phyloP scores from a whole-genome alignment of 2,888 invertebrate genomes.

The Entomobrya multifasciata region DNA sequence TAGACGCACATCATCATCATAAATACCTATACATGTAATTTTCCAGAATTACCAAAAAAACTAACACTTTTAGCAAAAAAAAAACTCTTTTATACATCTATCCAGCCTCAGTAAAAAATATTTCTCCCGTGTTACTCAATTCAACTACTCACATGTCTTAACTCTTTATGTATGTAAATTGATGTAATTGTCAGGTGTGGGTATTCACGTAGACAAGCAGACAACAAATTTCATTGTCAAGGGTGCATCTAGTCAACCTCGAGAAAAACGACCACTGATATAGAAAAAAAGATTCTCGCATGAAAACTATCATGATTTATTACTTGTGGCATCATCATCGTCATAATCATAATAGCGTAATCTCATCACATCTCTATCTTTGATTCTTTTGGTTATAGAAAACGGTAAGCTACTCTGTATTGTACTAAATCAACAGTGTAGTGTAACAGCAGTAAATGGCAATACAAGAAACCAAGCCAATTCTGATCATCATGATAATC shows the following conservation, averaged over 20 bases:
- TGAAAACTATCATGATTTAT: conserved; percentile 64
- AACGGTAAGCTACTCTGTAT: conserved; percentile 10
- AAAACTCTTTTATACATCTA: too few relatives aligned
- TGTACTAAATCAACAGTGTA: background rate
- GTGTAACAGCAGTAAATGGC: background rate
- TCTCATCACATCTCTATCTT: conserved; percentile 8
- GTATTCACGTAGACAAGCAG: background rate
- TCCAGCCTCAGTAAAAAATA: too few relatives aligned
- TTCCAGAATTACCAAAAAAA: conserved; percentile 42
- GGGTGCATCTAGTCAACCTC: conserved; percentile 71
- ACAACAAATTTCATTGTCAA: conserved; percentile 69
- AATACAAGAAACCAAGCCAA: too few relatives aligned
- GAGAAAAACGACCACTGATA: conserved; percentile 49
- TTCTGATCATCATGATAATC: too few relatives aligned
- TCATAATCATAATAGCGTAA: conserved; percentile 45
- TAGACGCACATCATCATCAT: conserved; percentile 4
- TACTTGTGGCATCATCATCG: conserved; percentile 63
- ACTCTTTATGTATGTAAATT: conserved; percentile 41
- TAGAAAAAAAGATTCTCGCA: conserved; percentile 21
- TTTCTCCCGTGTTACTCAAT: conserved; percentile 26
- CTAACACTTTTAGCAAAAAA: background rate
- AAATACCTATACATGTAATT: conserved; percentile 4
- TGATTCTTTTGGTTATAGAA: conserved; percentile 31
- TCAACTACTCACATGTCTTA: conserved; percentile 14
- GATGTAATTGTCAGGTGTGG: conserved; percentile 20